Evolutionary conservation across 1,140 invertebrate genomes (phyloP).

Genomic region (Tachypleus tridentatus): DNA sequence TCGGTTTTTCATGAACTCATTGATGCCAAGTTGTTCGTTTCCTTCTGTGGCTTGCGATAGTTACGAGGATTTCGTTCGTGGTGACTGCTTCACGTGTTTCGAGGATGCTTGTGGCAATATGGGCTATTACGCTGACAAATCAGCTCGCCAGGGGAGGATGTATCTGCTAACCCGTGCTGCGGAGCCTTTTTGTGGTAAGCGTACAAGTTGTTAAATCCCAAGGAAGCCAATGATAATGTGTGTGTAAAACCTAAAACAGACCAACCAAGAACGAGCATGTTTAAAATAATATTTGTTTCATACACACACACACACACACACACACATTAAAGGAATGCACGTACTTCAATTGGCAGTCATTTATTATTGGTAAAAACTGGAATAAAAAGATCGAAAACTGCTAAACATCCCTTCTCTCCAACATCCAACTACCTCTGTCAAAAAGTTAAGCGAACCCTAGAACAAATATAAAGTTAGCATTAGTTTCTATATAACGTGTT

Average conservation of each 20-base stretch:
- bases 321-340: neutral
- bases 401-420: no score
- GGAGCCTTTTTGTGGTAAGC: conserved; percentile 75
- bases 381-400: neutral
- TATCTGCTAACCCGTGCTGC: conserved; percentile 78
- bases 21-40: conserved; percentile 74
- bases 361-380: neutral
- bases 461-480: no score
- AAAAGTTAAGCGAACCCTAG: no score
- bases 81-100: conserved; percentile 55
- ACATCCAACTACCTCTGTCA: no score
- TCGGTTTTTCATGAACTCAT: conserved; percentile 85
- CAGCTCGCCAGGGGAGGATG: conserved; percentile 56
- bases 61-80: conserved; percentile 69
- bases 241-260: no score
- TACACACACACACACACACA: neutral
- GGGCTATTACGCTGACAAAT: conserved; percentile 83
- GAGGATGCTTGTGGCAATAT: conserved; percentile 64
- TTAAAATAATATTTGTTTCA: neutral
- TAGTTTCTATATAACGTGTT: no score
- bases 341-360: neutral
- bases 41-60: conserved; percentile 73
- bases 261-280: neutral
- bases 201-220: neutral
- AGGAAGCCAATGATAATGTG: no score